Evolutionary conservation across 1,140 invertebrate species (phyloP).

Genomic region (Muscidifurax raptorellus): DNA sequence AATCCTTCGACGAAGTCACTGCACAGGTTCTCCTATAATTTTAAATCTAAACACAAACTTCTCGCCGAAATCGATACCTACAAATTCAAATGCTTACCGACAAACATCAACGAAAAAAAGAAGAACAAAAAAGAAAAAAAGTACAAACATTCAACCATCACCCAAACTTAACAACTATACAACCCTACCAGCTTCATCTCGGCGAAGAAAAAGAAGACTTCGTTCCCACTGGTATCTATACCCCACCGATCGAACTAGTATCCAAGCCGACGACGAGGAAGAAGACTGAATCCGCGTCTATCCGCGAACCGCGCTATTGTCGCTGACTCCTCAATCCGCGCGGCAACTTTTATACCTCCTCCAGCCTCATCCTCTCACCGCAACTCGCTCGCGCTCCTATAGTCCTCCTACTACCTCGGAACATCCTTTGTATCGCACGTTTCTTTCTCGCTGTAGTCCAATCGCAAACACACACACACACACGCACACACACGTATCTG

Average conservation of each 20-base stretch:
- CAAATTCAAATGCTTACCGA: background rate
- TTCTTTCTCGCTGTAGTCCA: no score
- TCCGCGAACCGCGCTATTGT: constrained; percentile 29
- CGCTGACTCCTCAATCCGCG: background rate
- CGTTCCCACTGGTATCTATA: no score
- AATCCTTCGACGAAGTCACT: background rate
- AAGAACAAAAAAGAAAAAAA: no score
- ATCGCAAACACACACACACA: no score
- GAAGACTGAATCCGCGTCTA: background rate
- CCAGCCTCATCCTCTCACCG: constrained; percentile 35
- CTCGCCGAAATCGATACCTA: background rate
- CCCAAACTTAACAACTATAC: no score
- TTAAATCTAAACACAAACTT: no score
- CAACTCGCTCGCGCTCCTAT: background rate
- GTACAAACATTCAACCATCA: no score
- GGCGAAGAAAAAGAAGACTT: background rate
- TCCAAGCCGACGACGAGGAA: background rate
- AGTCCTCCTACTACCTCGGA: background rate
- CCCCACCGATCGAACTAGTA: no score
- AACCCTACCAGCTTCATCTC: constrained; percentile 61
- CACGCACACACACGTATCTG: no score
- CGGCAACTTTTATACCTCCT: constrained; percentile 44
- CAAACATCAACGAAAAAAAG: background rate
- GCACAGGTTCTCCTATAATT: background rate
- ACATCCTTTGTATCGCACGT: constrained; percentile 6